Conservation (phyloP, 2,797 vertebrate genomes). For the Sebastes taczanowskii region DNA sequence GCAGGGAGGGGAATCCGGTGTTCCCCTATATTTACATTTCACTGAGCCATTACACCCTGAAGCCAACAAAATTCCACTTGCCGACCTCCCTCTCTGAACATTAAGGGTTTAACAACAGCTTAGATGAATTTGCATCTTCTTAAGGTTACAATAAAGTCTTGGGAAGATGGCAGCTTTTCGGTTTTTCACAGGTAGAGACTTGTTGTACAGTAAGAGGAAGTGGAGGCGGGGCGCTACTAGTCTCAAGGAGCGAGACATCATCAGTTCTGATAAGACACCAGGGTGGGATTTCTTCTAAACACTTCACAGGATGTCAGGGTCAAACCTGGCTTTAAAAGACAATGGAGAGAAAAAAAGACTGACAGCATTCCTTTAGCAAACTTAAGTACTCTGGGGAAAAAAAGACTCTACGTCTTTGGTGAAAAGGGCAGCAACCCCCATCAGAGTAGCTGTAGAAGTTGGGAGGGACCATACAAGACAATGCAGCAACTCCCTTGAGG, state of each 20-base stretch:
- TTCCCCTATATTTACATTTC: constrained; percentile 41
- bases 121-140: constrained; percentile 52
- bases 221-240: constrained; percentile 16
- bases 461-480: constrained; percentile 50
- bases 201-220: constrained; percentile 62
- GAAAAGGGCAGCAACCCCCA: constrained; percentile 56
- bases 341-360: constrained; percentile 28
- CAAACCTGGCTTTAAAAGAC: constrained; percentile 24
- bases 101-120: constrained; percentile 58
- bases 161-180: constrained; percentile 9
- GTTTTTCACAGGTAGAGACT: constrained; percentile 64
- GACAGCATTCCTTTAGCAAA: constrained; percentile 35
- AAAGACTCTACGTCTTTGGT: constrained; percentile 17
- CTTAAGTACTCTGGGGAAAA: neutral
- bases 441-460: constrained; percentile 41
- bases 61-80: constrained; percentile 44
- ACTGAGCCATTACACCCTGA: constrained; percentile 40
- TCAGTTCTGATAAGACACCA: constrained; percentile 53
- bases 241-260: constrained; percentile 32
- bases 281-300: constrained; percentile 40
- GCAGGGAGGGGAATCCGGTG: neutral
- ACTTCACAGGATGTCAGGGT: constrained; percentile 36
- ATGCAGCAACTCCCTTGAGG: constrained; percentile 46
- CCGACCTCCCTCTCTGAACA: constrained; percentile 34
- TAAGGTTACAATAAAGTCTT: constrained; percentile 21